Percentiles rank a stretch among this genome's conserved stretches.
phyloP scores from a whole-genome alignment of 2,888 invertebrate species.

The Yponomeuta plumbellus region DNA sequence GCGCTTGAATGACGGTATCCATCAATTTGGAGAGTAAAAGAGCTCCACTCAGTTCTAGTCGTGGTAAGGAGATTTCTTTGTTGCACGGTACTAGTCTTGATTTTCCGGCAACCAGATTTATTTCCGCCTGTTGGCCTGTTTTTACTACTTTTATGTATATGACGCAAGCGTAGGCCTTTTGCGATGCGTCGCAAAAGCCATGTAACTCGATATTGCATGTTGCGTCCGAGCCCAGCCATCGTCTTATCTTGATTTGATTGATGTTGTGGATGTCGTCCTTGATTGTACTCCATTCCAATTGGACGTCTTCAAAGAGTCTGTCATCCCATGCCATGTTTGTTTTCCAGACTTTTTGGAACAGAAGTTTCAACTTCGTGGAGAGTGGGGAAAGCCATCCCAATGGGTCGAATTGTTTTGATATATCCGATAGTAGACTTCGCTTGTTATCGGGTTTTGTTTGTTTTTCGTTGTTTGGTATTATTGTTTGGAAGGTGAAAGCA shows the following conservation, averaged over 20 bases:
- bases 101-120: too few relatives aligned
- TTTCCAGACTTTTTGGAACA: constrained; percentile 26
- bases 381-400: constrained; percentile 27
- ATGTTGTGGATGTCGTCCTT: constrained; percentile 18
- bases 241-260: constrained; percentile 13
- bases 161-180: not conserved
- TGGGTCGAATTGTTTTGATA: constrained; percentile 28
- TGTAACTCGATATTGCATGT: constrained; percentile 15
- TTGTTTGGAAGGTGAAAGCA: too few relatives aligned
- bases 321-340: constrained; percentile 24
- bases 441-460: not conserved
- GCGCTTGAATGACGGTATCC: too few relatives aligned
- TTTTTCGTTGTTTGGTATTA: too few relatives aligned
- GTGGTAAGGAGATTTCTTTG: too few relatives aligned
- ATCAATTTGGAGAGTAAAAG: too few relatives aligned
- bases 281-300: constrained; percentile 23
- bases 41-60: too few relatives aligned
- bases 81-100: too few relatives aligned
- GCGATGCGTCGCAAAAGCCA: constrained; percentile 6
- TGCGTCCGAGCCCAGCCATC: constrained; percentile 17
- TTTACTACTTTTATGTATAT: too few relatives aligned
- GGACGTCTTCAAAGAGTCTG: constrained; percentile 19
- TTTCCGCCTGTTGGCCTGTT: too few relatives aligned
- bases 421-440: constrained; percentile 19
- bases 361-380: constrained; percentile 26